Conservation (phyloP, 1,140 invertebrate genomes). For the Calliopsis andreniformis region DNA sequence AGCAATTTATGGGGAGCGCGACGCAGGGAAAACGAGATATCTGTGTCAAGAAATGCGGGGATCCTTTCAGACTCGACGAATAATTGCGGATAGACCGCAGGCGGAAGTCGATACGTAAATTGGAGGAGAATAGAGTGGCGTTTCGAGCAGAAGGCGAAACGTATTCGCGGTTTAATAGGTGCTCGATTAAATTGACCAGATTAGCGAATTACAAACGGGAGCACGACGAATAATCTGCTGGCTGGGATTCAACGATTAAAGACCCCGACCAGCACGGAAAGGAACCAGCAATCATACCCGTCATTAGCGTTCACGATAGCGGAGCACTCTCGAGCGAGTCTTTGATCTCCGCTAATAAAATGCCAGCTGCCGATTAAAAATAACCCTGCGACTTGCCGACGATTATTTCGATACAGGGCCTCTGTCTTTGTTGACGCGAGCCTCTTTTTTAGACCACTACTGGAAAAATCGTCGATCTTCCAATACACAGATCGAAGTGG, state of each 20-base stretch:
- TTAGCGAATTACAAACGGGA: constrained; percentile 6
- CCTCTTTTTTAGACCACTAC: not conserved
- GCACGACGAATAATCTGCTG: constrained; percentile 9
- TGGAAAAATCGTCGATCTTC: too few relatives aligned
- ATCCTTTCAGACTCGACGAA: constrained; percentile 19
- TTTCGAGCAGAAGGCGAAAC: not conserved
- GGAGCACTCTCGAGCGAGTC: not conserved
- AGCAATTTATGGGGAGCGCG: not conserved
- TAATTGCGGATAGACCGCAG: not conserved
- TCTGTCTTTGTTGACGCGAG: not conserved
- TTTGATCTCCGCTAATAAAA: constrained; percentile 41
- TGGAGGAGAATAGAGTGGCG: not conserved
- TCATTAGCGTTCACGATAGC: constrained; percentile 28
- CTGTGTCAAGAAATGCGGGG: constrained; percentile 23
- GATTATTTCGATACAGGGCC: not conserved
- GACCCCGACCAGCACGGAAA: not conserved
- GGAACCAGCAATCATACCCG: constrained; percentile 9
- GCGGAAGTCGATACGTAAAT: not conserved
- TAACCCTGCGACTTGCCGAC: not conserved
- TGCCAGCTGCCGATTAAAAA: constrained; percentile 10
- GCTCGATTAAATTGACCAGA: constrained; percentile 36
- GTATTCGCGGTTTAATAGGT: constrained; percentile 33
- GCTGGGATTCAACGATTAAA: constrained; percentile 22
- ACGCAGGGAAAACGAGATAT: not conserved
- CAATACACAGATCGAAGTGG: not conserved